Base-by-base conservation (phyloP, 2,113 vertebrate genomes). In the Pomatorhinus ruficollis region DNA sequence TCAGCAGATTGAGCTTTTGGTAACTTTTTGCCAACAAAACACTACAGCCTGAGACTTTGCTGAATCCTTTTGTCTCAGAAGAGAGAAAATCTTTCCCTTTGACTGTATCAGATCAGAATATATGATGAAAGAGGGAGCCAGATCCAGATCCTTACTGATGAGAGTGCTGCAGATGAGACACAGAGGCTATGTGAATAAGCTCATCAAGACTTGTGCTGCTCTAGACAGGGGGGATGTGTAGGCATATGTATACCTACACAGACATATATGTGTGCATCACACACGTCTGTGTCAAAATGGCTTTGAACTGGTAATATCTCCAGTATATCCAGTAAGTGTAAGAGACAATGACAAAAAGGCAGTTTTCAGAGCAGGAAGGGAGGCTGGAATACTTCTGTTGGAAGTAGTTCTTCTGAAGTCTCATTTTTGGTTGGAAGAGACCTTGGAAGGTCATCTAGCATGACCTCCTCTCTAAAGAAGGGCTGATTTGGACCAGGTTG, bases 21-120 rank as follows among this genome's bases (percentile, higher is more conserved):
- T 92, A 86, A 50, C 35, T 90, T 78, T 86, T 91, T 95, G 52
- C 56, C 52, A 81, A 44, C 37, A 92, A 94, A 70, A 74, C 52
- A 30, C 57, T 76, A 14, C 24, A 72, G 59, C 28, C 45, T 69
- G 50, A 85, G 49, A 57, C 11, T 79, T 65, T 33, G 28, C 33
- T 59, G 37, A 83, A 83, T 69, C 35, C 23, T 92, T 93, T 74
- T 57, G 57, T 50, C 28, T 78, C 33, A 39, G 56, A 61, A 69
- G 47, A 77, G 22, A 64, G n/a, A 71, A 69, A 82, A 74, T 61
- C 25, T 66, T 81, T 83, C 28, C 42, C 6, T 92, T 42, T 54
- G 28, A 40, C 20, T 61, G 1, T 15, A 57, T 56, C 31, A 39
- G 47, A 66, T 54, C 39, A 52, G 81, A 84, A 81, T 35, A 49